Conservation (phyloP, 2,113 vertebrate species). For the Lota lota region DNA sequence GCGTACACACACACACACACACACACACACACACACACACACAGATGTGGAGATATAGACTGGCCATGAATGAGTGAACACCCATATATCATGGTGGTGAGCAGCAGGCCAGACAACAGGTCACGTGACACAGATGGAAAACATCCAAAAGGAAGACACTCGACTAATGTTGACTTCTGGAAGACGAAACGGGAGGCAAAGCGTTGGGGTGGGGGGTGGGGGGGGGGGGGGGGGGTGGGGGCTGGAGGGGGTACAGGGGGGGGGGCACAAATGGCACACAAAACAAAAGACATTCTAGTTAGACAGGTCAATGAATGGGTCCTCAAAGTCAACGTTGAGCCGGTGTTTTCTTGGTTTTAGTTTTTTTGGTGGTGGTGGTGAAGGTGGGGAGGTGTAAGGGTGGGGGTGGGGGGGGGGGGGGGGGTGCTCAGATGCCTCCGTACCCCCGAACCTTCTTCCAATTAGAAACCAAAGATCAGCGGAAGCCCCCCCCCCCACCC, state of each 20-base stretch:
- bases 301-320: conserved; percentile 75
- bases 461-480: conserved; percentile 63
- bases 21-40: conserved; percentile 30
- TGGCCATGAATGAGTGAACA: conserved; percentile 61
- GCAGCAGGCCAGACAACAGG: conserved; percentile 68
- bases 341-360: conserved; percentile 29
- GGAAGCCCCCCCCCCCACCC: conserved; percentile 33
- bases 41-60: conserved; percentile 55
- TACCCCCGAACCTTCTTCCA: conserved; percentile 70
- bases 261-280: conserved; percentile 70
- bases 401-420: conserved; percentile 52
- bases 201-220: background rate
- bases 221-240: conserved; percentile 10
- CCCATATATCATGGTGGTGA: conserved; percentile 14
- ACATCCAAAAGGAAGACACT: conserved; percentile 73
- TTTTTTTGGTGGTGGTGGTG: conserved; percentile 32
- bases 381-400: conserved; percentile 22
- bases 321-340: conserved; percentile 79
- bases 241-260: conserved; percentile 37
- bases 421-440: conserved; percentile 58
- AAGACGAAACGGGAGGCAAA: conserved; percentile 24
- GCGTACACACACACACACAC: conserved; percentile 49
- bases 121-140: conserved; percentile 71
- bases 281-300: conserved; percentile 55
- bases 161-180: conserved; percentile 78